Evolutionary conservation across 2,113 vertebrate species (phyloP).

Genomic region (Fulica atra): DNA sequence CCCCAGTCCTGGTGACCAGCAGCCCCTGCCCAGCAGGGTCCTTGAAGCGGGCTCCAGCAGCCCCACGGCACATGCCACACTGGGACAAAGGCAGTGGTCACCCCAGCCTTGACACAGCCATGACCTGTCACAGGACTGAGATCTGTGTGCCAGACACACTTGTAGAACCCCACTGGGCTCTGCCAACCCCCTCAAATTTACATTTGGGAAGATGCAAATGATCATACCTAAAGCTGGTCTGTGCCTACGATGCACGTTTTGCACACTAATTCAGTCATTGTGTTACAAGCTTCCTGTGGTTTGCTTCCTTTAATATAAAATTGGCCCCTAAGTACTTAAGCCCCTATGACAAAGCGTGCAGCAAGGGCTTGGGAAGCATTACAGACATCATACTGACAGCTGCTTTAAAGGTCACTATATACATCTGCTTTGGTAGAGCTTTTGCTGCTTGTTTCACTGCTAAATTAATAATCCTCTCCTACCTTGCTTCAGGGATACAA

Average conservation of each 20-base stretch:
- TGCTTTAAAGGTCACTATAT: not conserved
- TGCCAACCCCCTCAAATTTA: not conserved
- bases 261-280: not conserved
- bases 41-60: not conserved
- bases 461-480: not conserved
- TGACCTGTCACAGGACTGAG: not conserved
- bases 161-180: fast-evolving
- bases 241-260: not conserved
- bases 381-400: not conserved
- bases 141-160: not conserved
- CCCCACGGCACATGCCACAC: not conserved
- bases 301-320: not conserved
- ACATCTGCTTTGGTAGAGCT: not conserved
- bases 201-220: not conserved
- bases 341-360: not conserved
- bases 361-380: not conserved
- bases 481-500: not conserved
- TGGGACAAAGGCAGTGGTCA: not conserved
- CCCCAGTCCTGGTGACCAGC: not conserved
- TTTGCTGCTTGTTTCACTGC: not conserved
- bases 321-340: not conserved
- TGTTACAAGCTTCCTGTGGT: not conserved
- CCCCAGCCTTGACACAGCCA: not conserved
- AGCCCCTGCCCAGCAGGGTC: not conserved
- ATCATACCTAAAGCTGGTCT: not conserved